phyloP scores from a whole-genome alignment of 1,140 invertebrate species.

The Popillia japonica region DNA sequence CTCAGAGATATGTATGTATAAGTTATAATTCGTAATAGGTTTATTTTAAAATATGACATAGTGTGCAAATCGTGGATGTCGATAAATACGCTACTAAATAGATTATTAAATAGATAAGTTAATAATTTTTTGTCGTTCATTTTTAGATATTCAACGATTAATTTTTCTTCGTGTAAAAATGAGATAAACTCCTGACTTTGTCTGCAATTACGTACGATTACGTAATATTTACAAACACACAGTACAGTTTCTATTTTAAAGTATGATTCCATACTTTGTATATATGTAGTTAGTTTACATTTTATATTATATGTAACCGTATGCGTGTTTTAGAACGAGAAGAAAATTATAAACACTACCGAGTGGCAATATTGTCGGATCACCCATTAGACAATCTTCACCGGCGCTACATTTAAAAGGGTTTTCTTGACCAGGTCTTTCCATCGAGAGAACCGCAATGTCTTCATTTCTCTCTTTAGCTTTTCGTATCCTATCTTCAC shows the following conservation, averaged over 20 bases:
- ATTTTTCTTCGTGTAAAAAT: constrained; percentile 2
- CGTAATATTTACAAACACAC: constrained; percentile 30
- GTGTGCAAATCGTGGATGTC: not conserved
- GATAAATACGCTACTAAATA: too few species aligned
- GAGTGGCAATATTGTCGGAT: constrained; percentile 77
- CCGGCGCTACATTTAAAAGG: constrained; percentile 79
- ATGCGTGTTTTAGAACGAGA: not conserved
- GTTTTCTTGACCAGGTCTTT: constrained; percentile 77
- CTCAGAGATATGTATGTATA: too few species aligned
- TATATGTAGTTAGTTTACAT: not conserved
- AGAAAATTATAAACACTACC: constrained; percentile 63
- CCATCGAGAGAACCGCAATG: constrained; percentile 84
- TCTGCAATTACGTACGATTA: constrained; percentile 15
- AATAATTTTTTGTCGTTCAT: too few species aligned
- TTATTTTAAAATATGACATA: not conserved
- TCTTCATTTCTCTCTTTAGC: constrained; percentile 85
- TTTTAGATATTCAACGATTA: not conserved
- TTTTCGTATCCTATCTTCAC: constrained; percentile 76
- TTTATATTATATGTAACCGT: not conserved
- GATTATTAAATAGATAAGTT: too few species aligned
- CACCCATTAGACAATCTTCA: constrained; percentile 77
- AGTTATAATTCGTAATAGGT: not conserved
- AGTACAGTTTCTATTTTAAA: constrained; percentile 33
- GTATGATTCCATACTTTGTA: constrained; percentile 10
- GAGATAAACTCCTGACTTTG: constrained; percentile 14